phyloP scores from a whole-genome alignment of 2,888 invertebrate species.

The Ommatoiulus sabulosus region DNA sequence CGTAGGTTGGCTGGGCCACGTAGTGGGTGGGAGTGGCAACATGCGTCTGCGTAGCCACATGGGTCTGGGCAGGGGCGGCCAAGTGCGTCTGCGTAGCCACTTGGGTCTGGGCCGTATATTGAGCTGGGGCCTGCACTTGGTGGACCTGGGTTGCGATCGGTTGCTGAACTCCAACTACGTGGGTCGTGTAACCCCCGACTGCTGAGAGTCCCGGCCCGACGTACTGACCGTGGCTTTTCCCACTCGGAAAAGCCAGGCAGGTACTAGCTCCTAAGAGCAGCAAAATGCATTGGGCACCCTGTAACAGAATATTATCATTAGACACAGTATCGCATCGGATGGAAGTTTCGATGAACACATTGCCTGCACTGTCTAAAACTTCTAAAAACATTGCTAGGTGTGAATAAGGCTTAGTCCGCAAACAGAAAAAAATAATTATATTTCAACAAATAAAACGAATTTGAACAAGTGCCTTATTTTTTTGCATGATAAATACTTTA shows the following conservation, averaged over 20 bases:
- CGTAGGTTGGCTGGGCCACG: constrained; percentile 40
- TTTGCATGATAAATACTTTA: too few species aligned
- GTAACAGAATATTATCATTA: neutral
- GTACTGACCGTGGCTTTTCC: constrained; percentile 47
- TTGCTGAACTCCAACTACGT: constrained; percentile 2
- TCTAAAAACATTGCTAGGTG: too few species aligned
- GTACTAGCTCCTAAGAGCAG: neutral
- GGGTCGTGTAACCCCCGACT: neutral
- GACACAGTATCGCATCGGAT: neutral
- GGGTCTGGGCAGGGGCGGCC: constrained; percentile 6
- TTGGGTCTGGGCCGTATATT: neutral
- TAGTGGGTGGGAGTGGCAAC: neutral
- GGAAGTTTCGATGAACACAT: neutral
- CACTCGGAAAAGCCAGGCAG: constrained; percentile 27
- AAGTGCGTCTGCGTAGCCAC: neutral
- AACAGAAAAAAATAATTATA: too few species aligned
- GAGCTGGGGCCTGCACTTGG: constrained; percentile 11
- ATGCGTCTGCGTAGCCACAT: neutral
- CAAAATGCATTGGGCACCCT: constrained; percentile 42
- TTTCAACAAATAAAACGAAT: too few species aligned
- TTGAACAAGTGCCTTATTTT: too few species aligned
- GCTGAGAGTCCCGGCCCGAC: neutral
- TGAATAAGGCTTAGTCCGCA: too few species aligned
- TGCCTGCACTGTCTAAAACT: too few species aligned
- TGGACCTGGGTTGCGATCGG: neutral